Conservation (phyloP, 2,888 invertebrate genomes). For the Cantharis rufa region DNA sequence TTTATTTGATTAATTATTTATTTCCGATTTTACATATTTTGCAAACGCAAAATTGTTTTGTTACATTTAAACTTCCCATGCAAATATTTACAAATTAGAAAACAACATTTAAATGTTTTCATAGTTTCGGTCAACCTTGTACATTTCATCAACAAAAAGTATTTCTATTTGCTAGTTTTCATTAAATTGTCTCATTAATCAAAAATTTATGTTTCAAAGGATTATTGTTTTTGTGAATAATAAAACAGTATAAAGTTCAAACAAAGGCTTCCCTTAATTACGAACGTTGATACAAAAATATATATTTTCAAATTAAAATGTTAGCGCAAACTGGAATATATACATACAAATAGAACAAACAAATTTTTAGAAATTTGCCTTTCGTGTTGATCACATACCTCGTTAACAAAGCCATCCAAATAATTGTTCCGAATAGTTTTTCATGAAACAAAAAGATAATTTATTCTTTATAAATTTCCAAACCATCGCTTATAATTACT, state of each 20-base stretch:
- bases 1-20: constrained; percentile 19
- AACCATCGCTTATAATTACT: neutral
- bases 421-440: neutral
- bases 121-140: neutral
- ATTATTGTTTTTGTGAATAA: neutral
- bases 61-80: neutral
- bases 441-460: neutral
- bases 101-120: neutral
- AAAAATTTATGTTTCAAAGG: neutral
- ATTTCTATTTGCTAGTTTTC: neutral
- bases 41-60: neutral
- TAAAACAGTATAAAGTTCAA: neutral
- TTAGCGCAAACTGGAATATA: neutral
- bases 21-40: constrained; percentile 16
- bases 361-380: neutral
- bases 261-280: neutral
- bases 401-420: neutral
- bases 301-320: neutral
- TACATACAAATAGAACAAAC: neutral
- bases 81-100: neutral
- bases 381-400: neutral
- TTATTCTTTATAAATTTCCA: neutral
- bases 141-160: neutral
- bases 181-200: neutral
- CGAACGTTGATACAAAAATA: neutral